A percentile compares a stretch with the other conserved stretches of the same genome.
Evolutionary conservation across 2,113 vertebrate genomes (phyloP).

Genomic region (Gyps fulvus): DNA sequence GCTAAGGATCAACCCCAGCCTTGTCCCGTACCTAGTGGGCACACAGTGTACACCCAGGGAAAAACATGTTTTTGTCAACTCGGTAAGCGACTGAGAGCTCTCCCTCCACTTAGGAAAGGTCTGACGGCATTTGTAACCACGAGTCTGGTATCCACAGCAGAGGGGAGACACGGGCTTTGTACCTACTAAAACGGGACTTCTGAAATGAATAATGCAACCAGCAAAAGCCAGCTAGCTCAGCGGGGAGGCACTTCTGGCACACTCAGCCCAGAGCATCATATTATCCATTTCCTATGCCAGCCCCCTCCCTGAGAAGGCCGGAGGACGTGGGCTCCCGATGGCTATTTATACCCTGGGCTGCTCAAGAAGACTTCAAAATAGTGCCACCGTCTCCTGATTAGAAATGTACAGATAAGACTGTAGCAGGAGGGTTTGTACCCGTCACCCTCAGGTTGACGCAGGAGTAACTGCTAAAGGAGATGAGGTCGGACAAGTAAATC

Average conservation of each 20-base stretch:
- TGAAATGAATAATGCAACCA: constrained; percentile 14
- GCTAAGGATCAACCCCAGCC: neutral
- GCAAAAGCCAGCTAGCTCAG: constrained; percentile 43
- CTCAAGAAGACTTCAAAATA: neutral
- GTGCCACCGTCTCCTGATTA: neutral
- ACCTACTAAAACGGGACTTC: constrained; percentile 27
- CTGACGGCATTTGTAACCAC: neutral
- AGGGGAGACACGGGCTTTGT: neutral
- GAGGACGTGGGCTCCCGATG: rapidly evolving
- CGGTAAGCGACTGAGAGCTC: neutral
- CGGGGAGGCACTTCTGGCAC: neutral
- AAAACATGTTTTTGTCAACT: neutral
- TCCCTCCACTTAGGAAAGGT: neutral
- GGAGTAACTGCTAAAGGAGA: neutral
- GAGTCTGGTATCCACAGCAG: constrained; percentile 31
- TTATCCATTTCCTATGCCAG: neutral
- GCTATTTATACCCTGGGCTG: constrained; percentile 23
- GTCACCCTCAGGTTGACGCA: neutral
- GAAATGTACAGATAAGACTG: neutral
- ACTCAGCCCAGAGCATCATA: neutral
- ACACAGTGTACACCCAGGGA: neutral
- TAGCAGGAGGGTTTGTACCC: neutral
- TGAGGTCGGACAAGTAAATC: neutral
- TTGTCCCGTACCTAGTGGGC: neutral
- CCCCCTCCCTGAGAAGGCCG: neutral